Evolutionary conservation across 2,888 invertebrate genomes (phyloP).

Genomic region (Ochropleura plecta): DNA sequence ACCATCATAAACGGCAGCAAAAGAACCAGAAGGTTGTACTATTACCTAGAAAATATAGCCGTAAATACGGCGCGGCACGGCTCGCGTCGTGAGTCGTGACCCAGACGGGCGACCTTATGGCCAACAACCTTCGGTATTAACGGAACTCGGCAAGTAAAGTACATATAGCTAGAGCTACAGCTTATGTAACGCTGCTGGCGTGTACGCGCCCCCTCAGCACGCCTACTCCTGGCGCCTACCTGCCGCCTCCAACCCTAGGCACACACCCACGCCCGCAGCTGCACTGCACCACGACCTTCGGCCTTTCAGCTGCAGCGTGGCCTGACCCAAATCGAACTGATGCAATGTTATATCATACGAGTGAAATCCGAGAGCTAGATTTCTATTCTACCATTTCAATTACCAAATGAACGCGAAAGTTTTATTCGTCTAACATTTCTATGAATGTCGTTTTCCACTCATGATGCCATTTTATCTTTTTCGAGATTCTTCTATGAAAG

Average conservation of each 20-base stretch:
- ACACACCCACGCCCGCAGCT: slow-evolving; percentile 74
- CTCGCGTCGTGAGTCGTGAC: slow-evolving; percentile 77
- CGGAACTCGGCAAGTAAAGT: slow-evolving; percentile 77
- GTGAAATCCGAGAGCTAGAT: slow-evolving; percentile 14
- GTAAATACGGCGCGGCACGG: slow-evolving; percentile 62
- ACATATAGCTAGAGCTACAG: slow-evolving; percentile 46
- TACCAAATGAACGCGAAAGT: slow-evolving; percentile 23
- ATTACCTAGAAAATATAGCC: slow-evolving; percentile 56
- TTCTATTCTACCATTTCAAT: slow-evolving; percentile 20
- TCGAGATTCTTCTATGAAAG: not conserved
- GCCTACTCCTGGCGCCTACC: slow-evolving; percentile 72
- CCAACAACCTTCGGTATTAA: slow-evolving; percentile 85
- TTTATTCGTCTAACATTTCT: slow-evolving; percentile 5
- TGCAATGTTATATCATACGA: slow-evolving; percentile 47
- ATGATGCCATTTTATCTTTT: not conserved
- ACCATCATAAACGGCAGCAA: slow-evolving; percentile 27
- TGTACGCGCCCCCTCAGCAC: slow-evolving; percentile 68
- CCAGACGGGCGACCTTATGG: slow-evolving; percentile 83
- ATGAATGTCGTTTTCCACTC: not conserved
- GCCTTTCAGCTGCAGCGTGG: slow-evolving; percentile 74
- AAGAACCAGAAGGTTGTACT: slow-evolving; percentile 53
- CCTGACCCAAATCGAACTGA: slow-evolving; percentile 64
- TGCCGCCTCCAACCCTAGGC: slow-evolving; percentile 70
- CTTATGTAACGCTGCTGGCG: slow-evolving; percentile 72
- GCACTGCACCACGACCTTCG: slow-evolving; percentile 83